Evolutionary conservation across 2,888 invertebrate genomes (phyloP).

Genomic region (Amitus sp.): DNA sequence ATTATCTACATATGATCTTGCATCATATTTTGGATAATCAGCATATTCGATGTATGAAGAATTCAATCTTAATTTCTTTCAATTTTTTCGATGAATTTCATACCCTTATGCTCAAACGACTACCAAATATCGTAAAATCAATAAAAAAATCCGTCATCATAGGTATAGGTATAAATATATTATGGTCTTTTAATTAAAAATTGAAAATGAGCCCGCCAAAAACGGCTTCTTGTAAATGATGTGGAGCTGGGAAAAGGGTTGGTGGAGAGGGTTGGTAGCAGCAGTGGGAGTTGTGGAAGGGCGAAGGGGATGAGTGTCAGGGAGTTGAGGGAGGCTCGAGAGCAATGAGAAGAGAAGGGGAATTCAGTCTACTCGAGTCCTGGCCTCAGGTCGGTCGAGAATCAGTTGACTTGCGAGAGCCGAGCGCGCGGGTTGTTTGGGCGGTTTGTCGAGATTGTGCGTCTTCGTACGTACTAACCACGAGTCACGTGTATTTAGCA

Average conservation of each 20-base stretch:
- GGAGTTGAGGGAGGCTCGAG: conserved; percentile 44
- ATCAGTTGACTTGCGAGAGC: conserved; percentile 59
- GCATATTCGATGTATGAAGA: no score
- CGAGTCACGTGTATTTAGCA: not conserved
- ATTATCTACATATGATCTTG: no score
- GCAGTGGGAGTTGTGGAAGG: no score
- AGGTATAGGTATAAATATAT: no score
- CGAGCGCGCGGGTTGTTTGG: conserved; percentile 55
- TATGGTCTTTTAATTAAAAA: not conserved
- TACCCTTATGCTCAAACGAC: no score
- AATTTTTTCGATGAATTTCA: no score
- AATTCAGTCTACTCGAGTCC: conserved; percentile 57
- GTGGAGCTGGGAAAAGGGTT: conserved; percentile 10
- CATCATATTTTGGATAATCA: no score
- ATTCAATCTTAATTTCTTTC: no score
- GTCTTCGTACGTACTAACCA: conserved; percentile 31
- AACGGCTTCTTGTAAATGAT: no score
- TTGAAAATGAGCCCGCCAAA: no score
- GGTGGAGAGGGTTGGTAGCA: conserved; percentile 27
- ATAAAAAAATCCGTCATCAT: no score
- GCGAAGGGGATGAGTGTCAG: conserved; percentile 43
- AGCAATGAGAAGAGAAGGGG: conserved; percentile 45
- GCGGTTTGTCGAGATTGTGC: conserved; percentile 10
- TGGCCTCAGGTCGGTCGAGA: conserved; percentile 60
- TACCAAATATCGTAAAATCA: no score